Evolutionary conservation across 2,113 vertebrate genomes (phyloP).

Genomic region (Notiomystis cincta): DNA sequence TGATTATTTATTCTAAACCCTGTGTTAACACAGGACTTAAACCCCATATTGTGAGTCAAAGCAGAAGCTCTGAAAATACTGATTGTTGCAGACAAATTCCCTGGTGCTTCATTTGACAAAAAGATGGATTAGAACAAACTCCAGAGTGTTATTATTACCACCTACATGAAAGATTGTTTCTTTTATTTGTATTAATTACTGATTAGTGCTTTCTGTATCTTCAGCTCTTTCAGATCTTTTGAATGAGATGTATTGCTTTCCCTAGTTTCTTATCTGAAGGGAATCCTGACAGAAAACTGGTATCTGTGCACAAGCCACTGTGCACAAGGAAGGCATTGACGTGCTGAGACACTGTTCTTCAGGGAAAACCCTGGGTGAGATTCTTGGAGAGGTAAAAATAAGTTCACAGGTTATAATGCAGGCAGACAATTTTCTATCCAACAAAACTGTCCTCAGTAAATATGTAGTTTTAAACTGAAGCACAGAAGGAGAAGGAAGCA

Average conservation of each 20-base stretch:
- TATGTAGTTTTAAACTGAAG: neutral
- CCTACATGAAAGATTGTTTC: slow-evolving; percentile 67
- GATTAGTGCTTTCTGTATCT: slow-evolving; percentile 64
- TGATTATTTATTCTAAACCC: slow-evolving; percentile 13
- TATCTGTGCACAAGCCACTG: neutral
- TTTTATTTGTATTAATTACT: slow-evolving; percentile 69
- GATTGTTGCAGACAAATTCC: slow-evolving; percentile 48
- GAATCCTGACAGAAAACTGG: neutral
- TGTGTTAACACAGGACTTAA: neutral
- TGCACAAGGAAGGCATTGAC: neutral
- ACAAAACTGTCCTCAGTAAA: neutral
- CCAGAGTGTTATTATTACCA: slow-evolving; percentile 65
- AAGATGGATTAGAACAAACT: slow-evolving; percentile 67
- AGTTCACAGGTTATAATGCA: neutral
- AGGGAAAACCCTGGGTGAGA: neutral
- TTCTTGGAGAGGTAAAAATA: neutral
- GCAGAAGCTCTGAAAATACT: slow-evolving; percentile 44
- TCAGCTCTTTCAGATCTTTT: slow-evolving; percentile 2
- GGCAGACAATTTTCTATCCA: neutral
- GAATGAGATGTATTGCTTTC: slow-evolving; percentile 28
- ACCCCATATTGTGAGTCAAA: slow-evolving; percentile 32
- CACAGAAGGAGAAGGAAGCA: neutral
- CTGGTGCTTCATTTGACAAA: slow-evolving; percentile 59
- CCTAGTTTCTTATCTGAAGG: neutral
- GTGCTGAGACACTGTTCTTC: neutral